Base-by-base conservation (phyloP, 1,140 invertebrate species). In the Augochlora pura region DNA sequence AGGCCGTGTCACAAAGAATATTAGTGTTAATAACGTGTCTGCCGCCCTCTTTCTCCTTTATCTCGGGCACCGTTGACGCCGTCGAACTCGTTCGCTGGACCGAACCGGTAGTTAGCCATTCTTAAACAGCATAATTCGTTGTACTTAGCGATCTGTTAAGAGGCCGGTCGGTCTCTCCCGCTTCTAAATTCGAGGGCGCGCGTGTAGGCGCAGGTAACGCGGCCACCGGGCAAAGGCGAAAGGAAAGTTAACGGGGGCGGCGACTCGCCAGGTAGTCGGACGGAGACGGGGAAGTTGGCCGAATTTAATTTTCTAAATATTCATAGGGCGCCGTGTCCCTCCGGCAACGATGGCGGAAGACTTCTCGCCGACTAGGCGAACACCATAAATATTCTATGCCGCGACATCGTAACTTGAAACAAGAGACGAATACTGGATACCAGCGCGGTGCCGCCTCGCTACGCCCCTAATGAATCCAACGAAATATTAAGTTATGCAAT, bases 271-370 rank as follows among this genome's bases (percentile, higher is more conserved):
- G n/a, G 2, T 27, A 64, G 57, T 25, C 57, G 59, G 14, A 59
- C 16, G 64, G n/a, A 49, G n/a, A 25, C 21, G 65, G 16, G 14
- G 18, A 83, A 83, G 77, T 83, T 86, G 77, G 46, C 66, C 81
- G 73, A 52, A 84, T 87, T 82, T 85, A 86, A 88, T 83, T 87
- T 83, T 77, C 83, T 87, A 88, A 87, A 87, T 87, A 87, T 86
- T 87, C 86, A 87, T 86, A 60, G 74, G 59, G 60, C 57, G 18
- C 70, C 59, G 27, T 66, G 78, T 80, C 64, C 70, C 75, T 65
- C 63, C 68, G 85, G 81, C 76, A 14, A 62, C 54, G 54, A 21
- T 59, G 79, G 74, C 38, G 42, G 32, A 63, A 69, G 70, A 18
- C 39, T n/a, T n/a, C n/a, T 23, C 32, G 49, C 18, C 49, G 59